Evolutionary conservation across 2,888 invertebrate species (phyloP).

Genomic region (Drosophila antonietae): DNA sequence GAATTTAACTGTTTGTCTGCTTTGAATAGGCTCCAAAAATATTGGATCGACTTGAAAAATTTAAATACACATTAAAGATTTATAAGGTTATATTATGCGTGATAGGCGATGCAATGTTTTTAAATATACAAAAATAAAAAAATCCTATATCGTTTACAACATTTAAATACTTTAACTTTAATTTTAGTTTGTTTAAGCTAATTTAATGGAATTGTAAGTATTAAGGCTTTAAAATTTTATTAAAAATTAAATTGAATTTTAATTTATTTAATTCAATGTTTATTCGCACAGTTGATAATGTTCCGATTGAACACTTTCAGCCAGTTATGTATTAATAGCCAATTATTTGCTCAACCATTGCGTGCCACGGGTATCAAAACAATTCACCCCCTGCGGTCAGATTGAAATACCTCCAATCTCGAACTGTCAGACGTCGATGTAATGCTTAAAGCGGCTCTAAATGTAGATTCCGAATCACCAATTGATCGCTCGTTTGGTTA

Average conservation of each 20-base stretch:
- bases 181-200: not conserved
- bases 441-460: conserved; percentile 6
- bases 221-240: not conserved
- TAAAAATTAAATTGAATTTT: not conserved
- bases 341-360: conserved; percentile 16
- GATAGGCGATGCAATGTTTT: too few species aligned
- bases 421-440: not conserved
- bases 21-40: not conserved
- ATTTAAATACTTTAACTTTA: too few species aligned
- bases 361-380: conserved; percentile 11
- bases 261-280: not conserved
- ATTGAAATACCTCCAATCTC: not conserved
- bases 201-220: not conserved
- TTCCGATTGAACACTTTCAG: not conserved
- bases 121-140: too few species aligned
- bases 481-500: conserved; percentile 32
- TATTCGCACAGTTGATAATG: not conserved
- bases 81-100: too few species aligned
- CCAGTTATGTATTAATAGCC: not conserved
- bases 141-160: too few species aligned
- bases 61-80: too few species aligned
- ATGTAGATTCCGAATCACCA: conserved; percentile 11
- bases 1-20: not conserved
- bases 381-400: not conserved
- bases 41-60: too few species aligned